A percentile compares a stretch with the other conserved stretches of the same genome.
Conservation (phyloP, 2,888 invertebrate genomes). For the Drosophila atroscutellata region DNA sequence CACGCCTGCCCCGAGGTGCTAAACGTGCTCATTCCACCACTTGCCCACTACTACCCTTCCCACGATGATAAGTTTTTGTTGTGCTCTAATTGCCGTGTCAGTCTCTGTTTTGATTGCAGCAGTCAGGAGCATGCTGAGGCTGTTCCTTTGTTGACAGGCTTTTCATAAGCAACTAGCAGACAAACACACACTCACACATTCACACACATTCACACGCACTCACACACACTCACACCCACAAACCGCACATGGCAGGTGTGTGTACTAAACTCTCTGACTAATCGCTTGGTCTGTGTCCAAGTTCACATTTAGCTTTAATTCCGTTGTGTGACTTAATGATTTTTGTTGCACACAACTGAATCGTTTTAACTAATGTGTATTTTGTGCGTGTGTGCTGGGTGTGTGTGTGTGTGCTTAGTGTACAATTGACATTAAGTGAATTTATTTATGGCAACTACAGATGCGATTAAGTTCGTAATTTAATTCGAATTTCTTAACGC, state of each 20-base stretch:
- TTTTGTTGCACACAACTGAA: slow-evolving; percentile 71
- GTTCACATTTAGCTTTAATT: slow-evolving; percentile 26
- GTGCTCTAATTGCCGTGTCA: slow-evolving; percentile 77
- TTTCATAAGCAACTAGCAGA: slow-evolving; percentile 45
- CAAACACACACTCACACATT: slow-evolving; percentile 13
- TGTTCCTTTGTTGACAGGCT: slow-evolving; percentile 60
- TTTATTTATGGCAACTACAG: slow-evolving; percentile 61
- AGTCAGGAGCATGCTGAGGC: slow-evolving; percentile 24
- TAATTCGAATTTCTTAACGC: slow-evolving; percentile 55
- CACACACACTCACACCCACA: slow-evolving; percentile 15
- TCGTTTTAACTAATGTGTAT: slow-evolving; percentile 44
- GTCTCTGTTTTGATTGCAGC: slow-evolving; percentile 64
- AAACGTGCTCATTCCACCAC: slow-evolving; percentile 6
- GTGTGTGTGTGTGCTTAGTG: slow-evolving; percentile 9
- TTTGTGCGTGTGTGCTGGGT: slow-evolving; percentile 12
- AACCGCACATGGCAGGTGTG: slow-evolving; percentile 23
- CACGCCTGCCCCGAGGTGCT: slow-evolving; percentile 4
- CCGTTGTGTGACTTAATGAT: slow-evolving; percentile 69
- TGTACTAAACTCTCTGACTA: slow-evolving; percentile 34
- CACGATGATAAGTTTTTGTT: slow-evolving; percentile 51
- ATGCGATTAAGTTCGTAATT: slow-evolving; percentile 61
- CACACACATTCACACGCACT: slow-evolving; percentile 13
- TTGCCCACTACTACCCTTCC: neutral
- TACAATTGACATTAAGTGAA: slow-evolving; percentile 72
- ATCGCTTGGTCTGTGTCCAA: slow-evolving; percentile 36